phyloP scores from a whole-genome alignment of 2,888 invertebrate species.

The Prosapia bicincta region DNA sequence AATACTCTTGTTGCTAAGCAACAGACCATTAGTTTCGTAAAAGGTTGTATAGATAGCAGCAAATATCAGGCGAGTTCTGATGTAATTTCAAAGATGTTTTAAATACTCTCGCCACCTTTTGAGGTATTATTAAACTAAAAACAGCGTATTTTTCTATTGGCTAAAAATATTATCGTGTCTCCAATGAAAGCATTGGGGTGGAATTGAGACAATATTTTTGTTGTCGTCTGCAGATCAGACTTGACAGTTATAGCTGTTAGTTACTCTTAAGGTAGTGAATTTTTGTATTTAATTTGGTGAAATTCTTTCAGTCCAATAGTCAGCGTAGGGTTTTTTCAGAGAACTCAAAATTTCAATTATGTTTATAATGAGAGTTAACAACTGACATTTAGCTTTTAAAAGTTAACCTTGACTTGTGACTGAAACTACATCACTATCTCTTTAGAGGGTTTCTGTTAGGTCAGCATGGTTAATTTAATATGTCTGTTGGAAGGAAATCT shows the following conservation, averaged over 20 bases:
- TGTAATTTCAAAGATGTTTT: neutral
- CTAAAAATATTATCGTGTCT: neutral
- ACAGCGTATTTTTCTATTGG: neutral
- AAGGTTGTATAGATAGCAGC: neutral
- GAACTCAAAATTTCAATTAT: too few species aligned
- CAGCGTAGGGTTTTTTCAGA: too few species aligned
- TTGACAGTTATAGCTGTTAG: too few species aligned
- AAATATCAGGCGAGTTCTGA: neutral
- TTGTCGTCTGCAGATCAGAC: neutral
- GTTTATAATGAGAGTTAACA: neutral
- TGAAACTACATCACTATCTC: neutral
- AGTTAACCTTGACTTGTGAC: constrained; percentile 12
- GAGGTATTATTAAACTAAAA: neutral
- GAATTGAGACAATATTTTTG: neutral
- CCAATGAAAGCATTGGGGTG: neutral
- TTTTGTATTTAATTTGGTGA: too few species aligned
- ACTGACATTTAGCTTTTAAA: neutral
- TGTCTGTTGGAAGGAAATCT: constrained; percentile 1
- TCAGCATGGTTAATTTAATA: constrained; percentile 15
- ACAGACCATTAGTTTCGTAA: neutral
- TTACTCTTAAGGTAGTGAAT: too few species aligned
- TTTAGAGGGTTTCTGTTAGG: constrained; percentile 14
- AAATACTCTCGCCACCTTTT: neutral
- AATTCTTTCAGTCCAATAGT: too few species aligned
- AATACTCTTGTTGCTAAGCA: neutral